Base-by-base conservation (phyloP, 2,113 vertebrate genomes). In the Collichthys lucidus region DNA sequence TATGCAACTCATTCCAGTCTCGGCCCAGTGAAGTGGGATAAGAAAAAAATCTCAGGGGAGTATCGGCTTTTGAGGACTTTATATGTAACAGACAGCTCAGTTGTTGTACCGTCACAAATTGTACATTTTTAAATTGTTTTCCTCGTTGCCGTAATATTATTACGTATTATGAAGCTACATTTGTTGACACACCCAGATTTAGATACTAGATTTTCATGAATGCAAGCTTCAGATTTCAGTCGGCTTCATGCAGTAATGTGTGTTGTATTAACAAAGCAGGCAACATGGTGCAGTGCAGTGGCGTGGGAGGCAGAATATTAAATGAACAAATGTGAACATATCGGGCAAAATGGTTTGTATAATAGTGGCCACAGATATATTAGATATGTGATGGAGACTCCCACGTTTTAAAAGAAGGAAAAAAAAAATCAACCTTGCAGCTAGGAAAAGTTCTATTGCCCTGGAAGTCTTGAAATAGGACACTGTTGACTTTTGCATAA, bases 1-100 rank as follows among this genome's bases (percentile, higher is more conserved):
- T 86, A 86, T 47, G 87, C 83, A 92, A 90, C 86, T 56, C 73
- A 60, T 77, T 89, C 81, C 69, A 52, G 79, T 63, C 80, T 84
- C 60, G 52, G 78, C 35, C 78, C 85, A 77, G 40, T 86, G 71
- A 86, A 83, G 88, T 75, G 86, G 89, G 91, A 89, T 77, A 65
- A 85, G 78, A 24, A 49, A 74, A 35, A 67, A 74, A 56, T 26
- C 80, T 61, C 64, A 2, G 56, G 83, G 88, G 85, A 77, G 26
- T 26, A 0, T 63, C 50, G 47, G 57, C 70, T 75, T 83, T 74
- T 87, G 80, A 84, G 76, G 73, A 81, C 84, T 83, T 81, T 4
- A 77, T 80, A 70, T 55, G 16, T 3, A 79, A 49, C 67, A 47
- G 68, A 60, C 65, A 74, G 42, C 46, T 19, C 22, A 15, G 42